A percentile compares a stretch with the other conserved stretches of the same genome.
These are phyloP conservation scores for Eupithecia abbreviata DNA, from an alignment of 2,888 invertebrate species.

Conservation along the genomic window DNA sequence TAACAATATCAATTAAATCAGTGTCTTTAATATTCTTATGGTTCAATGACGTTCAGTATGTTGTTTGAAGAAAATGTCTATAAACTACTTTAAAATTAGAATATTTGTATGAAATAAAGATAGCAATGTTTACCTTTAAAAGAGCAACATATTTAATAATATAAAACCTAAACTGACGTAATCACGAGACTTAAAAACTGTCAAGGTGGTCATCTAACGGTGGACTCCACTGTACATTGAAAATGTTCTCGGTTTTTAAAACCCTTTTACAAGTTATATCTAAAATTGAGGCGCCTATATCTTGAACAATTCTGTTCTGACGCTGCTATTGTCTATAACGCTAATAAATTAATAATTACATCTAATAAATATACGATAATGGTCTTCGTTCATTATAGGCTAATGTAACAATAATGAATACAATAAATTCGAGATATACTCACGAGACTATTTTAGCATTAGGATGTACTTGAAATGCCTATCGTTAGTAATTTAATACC, in stretches of 20 bases:
- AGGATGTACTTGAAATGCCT: conserved; percentile 38
- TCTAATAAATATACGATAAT: conserved; percentile 33
- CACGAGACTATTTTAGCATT: conserved; percentile 43
- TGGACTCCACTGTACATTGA: too few relatives aligned
- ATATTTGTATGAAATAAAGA: too few relatives aligned
- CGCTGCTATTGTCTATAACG: conserved; percentile 7
- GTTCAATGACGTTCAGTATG: too few relatives aligned
- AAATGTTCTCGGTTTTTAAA: neutral
- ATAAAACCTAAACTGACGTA: too few relatives aligned
- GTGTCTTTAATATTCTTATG: too few relatives aligned
- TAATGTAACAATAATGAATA: conserved; percentile 35
- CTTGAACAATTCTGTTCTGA: neutral
- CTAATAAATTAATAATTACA: conserved; percentile 29
- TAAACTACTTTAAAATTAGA: too few relatives aligned
- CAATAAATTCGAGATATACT: conserved; percentile 35
- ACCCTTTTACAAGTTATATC: neutral
- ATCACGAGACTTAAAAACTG: too few relatives aligned
- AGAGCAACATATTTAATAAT: too few relatives aligned
- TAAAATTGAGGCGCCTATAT: neutral
- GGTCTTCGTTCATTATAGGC: conserved; percentile 29
- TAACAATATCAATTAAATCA: neutral
- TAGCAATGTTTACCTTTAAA: too few relatives aligned
- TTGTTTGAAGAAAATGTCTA: too few relatives aligned
- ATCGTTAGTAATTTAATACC: conserved; percentile 47
- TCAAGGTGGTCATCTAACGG: too few relatives aligned